A percentile compares a stretch with the other conserved stretches of the same genome.
Conservation (phyloP, 2,113 vertebrate genomes). For the Hippolais icterina region DNA sequence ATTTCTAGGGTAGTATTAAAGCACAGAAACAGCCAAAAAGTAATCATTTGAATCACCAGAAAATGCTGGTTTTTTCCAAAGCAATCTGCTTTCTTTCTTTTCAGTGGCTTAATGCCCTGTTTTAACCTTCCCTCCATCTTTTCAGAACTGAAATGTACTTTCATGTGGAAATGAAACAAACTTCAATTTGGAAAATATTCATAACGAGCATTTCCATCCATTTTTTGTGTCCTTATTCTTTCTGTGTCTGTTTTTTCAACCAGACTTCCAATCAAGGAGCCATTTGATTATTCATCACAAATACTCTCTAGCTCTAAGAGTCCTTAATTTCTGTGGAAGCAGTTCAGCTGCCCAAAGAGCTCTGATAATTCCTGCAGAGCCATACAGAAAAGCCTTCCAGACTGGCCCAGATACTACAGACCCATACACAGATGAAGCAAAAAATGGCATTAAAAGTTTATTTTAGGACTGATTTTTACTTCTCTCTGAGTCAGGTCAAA, state of each 20-base stretch:
- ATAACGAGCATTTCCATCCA: accelerated
- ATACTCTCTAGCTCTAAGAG: background rate
- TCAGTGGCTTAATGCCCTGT: background rate
- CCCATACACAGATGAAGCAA: background rate
- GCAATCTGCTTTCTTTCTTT: background rate
- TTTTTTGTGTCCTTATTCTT: background rate
- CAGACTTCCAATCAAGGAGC: background rate
- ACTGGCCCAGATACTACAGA: background rate
- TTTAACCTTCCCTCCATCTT: background rate
- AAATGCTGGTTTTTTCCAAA: background rate
- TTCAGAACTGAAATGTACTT: background rate
- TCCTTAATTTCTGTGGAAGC: background rate
- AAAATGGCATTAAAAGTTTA: background rate
- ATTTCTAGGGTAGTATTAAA: background rate
- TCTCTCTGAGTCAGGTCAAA: background rate
- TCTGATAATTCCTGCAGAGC: background rate
- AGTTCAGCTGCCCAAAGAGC: background rate
- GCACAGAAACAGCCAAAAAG: background rate
- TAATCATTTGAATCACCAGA: background rate
- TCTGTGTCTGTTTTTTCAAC: background rate
- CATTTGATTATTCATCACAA: background rate
- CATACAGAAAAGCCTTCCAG: background rate
- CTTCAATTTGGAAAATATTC: background rate
- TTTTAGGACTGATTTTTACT: background rate
- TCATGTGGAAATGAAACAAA: background rate